These are phyloP conservation scores for Balanococcus diminutus DNA, from an alignment of 2,888 invertebrate species.

Conservation along the genomic window DNA sequence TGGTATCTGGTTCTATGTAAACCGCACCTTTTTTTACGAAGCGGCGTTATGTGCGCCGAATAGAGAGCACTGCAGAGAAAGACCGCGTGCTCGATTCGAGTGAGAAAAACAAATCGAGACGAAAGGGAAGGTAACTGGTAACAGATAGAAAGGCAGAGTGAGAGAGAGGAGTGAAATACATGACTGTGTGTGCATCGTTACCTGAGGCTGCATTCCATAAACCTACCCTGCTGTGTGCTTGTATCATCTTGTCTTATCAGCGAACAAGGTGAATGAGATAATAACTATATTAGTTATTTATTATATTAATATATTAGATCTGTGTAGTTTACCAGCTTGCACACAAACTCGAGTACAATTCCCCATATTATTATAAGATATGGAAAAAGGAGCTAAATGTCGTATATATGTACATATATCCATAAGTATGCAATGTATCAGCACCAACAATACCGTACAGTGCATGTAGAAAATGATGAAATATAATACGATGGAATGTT, in stretches of 20 bases:
- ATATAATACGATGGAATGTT: conserved; percentile 14
- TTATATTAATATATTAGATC: conserved; percentile 4
- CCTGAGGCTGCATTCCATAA: conserved; percentile 43
- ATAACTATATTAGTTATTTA: conserved; percentile 37
- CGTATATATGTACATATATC: background rate
- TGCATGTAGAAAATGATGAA: background rate
- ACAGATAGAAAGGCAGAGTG: background rate
- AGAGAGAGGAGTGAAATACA: background rate
- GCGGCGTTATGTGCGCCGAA: conserved; percentile 6
- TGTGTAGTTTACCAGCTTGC: background rate
- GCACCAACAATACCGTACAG: too few relatives aligned
- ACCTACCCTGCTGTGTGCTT: conserved; percentile 36
- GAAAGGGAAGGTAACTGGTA: background rate
- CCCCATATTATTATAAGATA: background rate
- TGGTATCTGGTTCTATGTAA: background rate
- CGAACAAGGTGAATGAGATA: conserved; percentile 37
- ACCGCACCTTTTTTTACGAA: conserved; percentile 21
- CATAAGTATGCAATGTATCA: background rate
- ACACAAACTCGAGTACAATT: background rate
- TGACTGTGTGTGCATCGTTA: conserved; percentile 1
- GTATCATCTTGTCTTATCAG: conserved; percentile 37
- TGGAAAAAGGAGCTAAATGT: background rate
- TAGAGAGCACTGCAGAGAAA: background rate
- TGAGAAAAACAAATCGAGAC: background rate
- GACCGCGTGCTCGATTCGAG: background rate